A percentile compares a stretch with the other conserved stretches of the same genome.
These are phyloP conservation scores for Drosophila navojoa DNA, from an alignment of 1,140 invertebrate genomes.

Conservation along the genomic window DNA sequence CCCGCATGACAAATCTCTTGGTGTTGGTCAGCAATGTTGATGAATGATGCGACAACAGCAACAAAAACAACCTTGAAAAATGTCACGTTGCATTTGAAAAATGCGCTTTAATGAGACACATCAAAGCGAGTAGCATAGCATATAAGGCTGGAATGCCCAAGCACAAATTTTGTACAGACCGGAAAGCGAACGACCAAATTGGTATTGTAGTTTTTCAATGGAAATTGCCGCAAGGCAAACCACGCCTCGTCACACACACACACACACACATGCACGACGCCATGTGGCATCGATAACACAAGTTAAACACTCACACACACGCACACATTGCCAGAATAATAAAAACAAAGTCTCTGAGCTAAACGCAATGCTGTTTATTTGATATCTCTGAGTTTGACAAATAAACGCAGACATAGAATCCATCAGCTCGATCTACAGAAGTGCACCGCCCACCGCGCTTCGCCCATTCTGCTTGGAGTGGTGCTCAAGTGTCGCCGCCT, in stretches of 20 bases:
- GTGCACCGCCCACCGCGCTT: background rate
- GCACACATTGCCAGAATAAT: slow-evolving; percentile 46
- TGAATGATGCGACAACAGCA: slow-evolving; percentile 51
- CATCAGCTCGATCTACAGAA: background rate
- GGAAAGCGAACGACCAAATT: slow-evolving; percentile 70
- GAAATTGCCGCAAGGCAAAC: slow-evolving; percentile 52
- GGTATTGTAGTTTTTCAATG: slow-evolving; percentile 58
- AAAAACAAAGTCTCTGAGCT: slow-evolving; percentile 8
- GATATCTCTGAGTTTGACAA: slow-evolving; percentile 28
- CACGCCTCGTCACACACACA: slow-evolving; percentile 19
- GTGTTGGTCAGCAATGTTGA: slow-evolving; percentile 66
- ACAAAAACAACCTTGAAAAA: slow-evolving; percentile 63
- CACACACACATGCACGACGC: slow-evolving; percentile 30
- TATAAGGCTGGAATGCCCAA: slow-evolving; percentile 37
- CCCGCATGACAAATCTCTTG: slow-evolving; percentile 70
- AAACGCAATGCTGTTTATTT: slow-evolving; percentile 22
- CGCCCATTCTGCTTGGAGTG: background rate
- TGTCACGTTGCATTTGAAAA: slow-evolving; percentile 56
- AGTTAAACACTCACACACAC: slow-evolving; percentile 27
- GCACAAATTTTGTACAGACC: slow-evolving; percentile 51
- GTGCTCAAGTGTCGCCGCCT: slow-evolving; percentile 9
- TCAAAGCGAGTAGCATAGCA: slow-evolving; percentile 23
- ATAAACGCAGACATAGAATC: slow-evolving; percentile 22
- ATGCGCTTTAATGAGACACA: slow-evolving; percentile 48
- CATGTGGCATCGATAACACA: slow-evolving; percentile 55